A percentile compares a stretch with the other conserved stretches of the same genome.
These are phyloP conservation scores for Ormia ochracea DNA, from an alignment of 2,888 invertebrate genomes.

Conservation along the genomic window DNA sequence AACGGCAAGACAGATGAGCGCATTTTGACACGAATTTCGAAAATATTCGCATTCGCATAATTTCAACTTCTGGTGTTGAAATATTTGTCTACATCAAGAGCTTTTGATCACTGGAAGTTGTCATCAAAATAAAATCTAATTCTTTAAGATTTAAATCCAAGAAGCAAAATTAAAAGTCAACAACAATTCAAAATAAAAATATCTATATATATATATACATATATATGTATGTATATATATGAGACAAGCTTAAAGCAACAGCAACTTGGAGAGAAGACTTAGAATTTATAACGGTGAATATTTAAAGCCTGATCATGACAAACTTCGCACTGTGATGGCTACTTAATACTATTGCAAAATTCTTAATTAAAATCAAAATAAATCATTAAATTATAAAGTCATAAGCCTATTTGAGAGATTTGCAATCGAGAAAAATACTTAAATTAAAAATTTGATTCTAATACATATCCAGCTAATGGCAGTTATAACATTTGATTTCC, in stretches of 20 bases:
- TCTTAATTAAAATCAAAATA: not conserved
- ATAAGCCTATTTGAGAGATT: slow-evolving; percentile 41
- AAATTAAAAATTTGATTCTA: slow-evolving; percentile 21
- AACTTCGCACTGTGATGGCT: slow-evolving; percentile 29
- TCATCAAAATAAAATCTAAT: slow-evolving; percentile 40
- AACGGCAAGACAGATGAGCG: not conserved
- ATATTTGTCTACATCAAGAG: slow-evolving; percentile 15
- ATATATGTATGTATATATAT: too few relatives aligned
- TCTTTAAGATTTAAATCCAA: slow-evolving; percentile 25
- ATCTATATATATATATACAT: too few relatives aligned
- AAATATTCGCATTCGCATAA: slow-evolving; percentile 38
- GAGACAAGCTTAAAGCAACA: not conserved
- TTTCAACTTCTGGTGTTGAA: slow-evolving; percentile 54
- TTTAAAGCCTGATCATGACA: slow-evolving; percentile 15
- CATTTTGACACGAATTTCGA: slow-evolving; percentile 38
- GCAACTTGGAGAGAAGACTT: not conserved
- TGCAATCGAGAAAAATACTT: slow-evolving; percentile 3
- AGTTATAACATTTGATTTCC: not conserved
- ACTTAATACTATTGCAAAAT: slow-evolving; percentile 54
- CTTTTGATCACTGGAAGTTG: not conserved
- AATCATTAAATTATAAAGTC: slow-evolving; percentile 27
- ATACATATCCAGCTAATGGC: not conserved
- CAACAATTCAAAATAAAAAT: not conserved
- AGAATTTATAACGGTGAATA: slow-evolving; percentile 33
- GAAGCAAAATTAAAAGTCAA: not conserved